Percentiles rank a stretch among this genome's conserved stretches.
Conservation (phyloP, 2,888 invertebrate species). For the Lasioglossum pauxillum region DNA sequence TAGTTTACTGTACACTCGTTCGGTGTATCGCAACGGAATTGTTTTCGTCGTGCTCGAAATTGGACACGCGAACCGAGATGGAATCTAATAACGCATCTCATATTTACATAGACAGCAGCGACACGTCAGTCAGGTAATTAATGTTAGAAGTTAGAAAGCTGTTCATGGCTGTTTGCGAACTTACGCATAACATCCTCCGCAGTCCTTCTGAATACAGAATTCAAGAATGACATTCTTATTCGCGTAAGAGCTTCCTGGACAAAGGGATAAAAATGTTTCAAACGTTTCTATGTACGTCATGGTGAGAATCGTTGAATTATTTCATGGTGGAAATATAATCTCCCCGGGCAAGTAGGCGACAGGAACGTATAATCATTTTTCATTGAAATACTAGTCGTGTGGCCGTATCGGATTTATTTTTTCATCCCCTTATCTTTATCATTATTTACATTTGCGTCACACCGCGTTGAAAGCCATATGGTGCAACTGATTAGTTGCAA, state of each 20-base stretch:
- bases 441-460: background rate
- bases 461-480: background rate
- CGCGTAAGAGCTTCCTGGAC: background rate
- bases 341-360: background rate
- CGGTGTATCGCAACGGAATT: background rate
- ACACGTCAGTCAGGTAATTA: conserved; percentile 2
- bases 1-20: background rate
- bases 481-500: background rate
- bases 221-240: background rate
- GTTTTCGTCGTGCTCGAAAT: background rate
- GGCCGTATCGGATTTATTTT: background rate
- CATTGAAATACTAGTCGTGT: background rate
- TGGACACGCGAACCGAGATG: background rate
- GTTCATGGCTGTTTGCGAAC: background rate
- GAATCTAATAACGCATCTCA: background rate
- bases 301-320: too few relatives aligned
- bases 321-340: too few relatives aligned
- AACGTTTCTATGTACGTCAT: background rate
- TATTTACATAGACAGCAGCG: background rate
- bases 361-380: background rate
- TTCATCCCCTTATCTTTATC: background rate
- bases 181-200: background rate
- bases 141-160: background rate
- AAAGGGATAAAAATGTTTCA: background rate
- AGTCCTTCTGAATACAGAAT: background rate